Percentiles rank a stretch among this genome's conserved stretches.
phyloP scores from a whole-genome alignment of 2,888 invertebrate genomes.

The Drosophila eohydei region DNA sequence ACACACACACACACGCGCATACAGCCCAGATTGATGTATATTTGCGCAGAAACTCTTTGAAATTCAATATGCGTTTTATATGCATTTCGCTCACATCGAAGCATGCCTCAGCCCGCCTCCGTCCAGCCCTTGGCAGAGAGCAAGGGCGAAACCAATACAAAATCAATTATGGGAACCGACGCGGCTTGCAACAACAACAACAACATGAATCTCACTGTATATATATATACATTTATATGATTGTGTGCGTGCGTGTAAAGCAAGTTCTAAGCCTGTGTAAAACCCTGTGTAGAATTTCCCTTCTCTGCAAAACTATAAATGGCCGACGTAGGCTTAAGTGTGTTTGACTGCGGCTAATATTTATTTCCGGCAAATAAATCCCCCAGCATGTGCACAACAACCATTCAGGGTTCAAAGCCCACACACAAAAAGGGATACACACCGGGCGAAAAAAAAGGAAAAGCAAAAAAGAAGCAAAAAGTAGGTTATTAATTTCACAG shows the following conservation, averaged over 20 bases:
- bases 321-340: conserved; percentile 71
- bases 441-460: conserved; percentile 32
- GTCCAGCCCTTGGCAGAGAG: conserved; percentile 29
- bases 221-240: conserved; percentile 33
- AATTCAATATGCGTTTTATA: conserved; percentile 68
- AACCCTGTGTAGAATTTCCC: conserved; percentile 27
- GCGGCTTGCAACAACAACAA: conserved; percentile 54
- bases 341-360: conserved; percentile 81
- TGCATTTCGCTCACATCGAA: conserved; percentile 41
- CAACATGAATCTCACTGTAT: conserved; percentile 16
- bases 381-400: conserved; percentile 59
- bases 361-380: conserved; percentile 81
- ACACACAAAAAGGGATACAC: conserved; percentile 29
- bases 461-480: conserved; percentile 62
- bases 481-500: conserved; percentile 79
- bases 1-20: conserved; percentile 3
- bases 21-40: conserved; percentile 49
- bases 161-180: conserved; percentile 81
- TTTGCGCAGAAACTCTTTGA: conserved; percentile 64
- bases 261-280: conserved; percentile 77
- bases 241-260: conserved; percentile 65
- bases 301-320: conserved; percentile 59
- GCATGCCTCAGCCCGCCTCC: background rate
- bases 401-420: conserved; percentile 21
- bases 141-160: conserved; percentile 65